A percentile compares a stretch with the other conserved stretches of the same genome.
Evolutionary conservation across 2,888 invertebrate genomes (phyloP).

Genomic region (Orthosia cruda): DNA sequence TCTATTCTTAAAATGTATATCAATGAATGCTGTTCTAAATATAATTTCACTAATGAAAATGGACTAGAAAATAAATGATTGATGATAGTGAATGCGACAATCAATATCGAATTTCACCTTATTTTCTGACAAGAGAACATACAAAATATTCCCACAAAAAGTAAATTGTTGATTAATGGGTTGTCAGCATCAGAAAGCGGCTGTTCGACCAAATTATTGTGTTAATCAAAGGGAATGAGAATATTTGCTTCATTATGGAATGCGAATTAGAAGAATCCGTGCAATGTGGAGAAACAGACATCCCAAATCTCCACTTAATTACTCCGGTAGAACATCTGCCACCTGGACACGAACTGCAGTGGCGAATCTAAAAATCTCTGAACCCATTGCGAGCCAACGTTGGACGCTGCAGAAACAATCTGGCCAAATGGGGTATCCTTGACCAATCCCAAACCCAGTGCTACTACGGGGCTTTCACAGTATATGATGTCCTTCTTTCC

Average conservation of each 20-base stretch:
- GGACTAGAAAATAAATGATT: conserved; percentile 31
- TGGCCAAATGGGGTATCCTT: no score
- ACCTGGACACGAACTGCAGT: no score
- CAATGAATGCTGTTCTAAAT: conserved; percentile 10
- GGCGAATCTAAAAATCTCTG: no score
- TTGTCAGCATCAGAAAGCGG: conserved; percentile 53
- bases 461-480: no score
- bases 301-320: no score
- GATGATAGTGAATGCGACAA: conserved; percentile 21
- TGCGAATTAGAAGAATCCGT: not conserved
- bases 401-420: no score
- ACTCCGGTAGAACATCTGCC: no score
- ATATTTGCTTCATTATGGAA: conserved; percentile 34
- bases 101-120: conserved; percentile 43
- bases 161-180: conserved; percentile 65
- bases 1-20: not conserved
- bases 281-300: no score
- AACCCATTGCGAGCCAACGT: no score
- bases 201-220: conserved; percentile 58
- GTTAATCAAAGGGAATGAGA: conserved; percentile 55
- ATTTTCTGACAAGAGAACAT: conserved; percentile 31
- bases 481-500: no score
- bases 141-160: conserved; percentile 38
- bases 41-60: conserved; percentile 13
- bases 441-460: no score